Evolutionary conservation across 2,888 invertebrate genomes (phyloP).

Genomic region (Aspidiotus destructor): DNA sequence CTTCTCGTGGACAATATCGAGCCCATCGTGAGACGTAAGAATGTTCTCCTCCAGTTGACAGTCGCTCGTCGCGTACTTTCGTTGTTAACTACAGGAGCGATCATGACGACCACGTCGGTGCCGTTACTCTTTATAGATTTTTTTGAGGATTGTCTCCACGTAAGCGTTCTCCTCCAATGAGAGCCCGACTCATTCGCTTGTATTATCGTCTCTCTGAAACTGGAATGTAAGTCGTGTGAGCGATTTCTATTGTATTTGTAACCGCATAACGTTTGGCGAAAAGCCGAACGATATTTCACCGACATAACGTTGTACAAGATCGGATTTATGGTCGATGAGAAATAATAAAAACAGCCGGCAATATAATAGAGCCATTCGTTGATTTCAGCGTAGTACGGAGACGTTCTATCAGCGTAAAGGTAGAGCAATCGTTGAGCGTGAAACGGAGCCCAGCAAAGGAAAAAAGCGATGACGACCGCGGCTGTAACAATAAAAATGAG

Average conservation of each 20-base stretch:
- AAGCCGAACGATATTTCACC: constrained; percentile 61
- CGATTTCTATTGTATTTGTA: constrained; percentile 45
- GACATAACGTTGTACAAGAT: constrained; percentile 79
- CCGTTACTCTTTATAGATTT: constrained; percentile 20
- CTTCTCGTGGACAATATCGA: constrained; percentile 12
- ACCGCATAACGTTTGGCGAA: constrained; percentile 63
- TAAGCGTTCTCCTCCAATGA: constrained; percentile 12
- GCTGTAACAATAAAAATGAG: constrained; percentile 50
- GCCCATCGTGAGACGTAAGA: constrained; percentile 35
- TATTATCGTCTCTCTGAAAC: constrained; percentile 44
- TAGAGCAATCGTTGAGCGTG: constrained; percentile 82
- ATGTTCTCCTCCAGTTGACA: constrained; percentile 34
- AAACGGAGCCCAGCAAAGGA: constrained; percentile 93
- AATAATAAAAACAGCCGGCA: constrained; percentile 72
- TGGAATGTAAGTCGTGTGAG: constrained; percentile 44
- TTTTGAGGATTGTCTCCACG: constrained; percentile 18
- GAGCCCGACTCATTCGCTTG: constrained; percentile 26
- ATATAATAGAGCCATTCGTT: constrained; percentile 71
- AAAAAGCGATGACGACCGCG: constrained; percentile 86
- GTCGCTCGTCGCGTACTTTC: constrained; percentile 4
- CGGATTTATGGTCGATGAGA: constrained; percentile 73
- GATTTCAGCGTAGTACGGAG: constrained; percentile 53
- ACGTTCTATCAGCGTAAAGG: constrained; percentile 54
- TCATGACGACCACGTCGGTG: constrained; percentile 35
- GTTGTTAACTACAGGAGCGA: constrained; percentile 27